A percentile compares a stretch with the other conserved stretches of the same genome.
Evolutionary conservation across 1,140 invertebrate species (phyloP).

Genomic region (Bradysia coprophila): DNA sequence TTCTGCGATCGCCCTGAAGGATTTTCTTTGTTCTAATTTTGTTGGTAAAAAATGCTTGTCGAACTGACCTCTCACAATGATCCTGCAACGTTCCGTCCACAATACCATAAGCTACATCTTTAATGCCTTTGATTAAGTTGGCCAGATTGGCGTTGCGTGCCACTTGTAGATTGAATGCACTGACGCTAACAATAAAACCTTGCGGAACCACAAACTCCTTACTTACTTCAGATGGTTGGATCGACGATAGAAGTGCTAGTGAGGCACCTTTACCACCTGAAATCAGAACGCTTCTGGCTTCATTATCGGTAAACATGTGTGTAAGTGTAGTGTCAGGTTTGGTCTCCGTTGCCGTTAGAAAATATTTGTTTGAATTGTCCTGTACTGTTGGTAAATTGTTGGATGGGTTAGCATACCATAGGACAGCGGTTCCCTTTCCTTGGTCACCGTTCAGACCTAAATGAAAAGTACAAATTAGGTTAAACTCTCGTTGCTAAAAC

Average conservation of each 20-base stretch:
- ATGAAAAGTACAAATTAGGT: neutral
- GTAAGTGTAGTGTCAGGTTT: neutral
- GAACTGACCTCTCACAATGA: too few relatives aligned
- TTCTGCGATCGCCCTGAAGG: neutral
- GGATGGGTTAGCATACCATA: neutral
- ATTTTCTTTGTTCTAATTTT: too few relatives aligned
- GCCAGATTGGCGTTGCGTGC: neutral
- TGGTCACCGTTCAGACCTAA: neutral
- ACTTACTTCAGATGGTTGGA: neutral
- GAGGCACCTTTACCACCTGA: neutral
- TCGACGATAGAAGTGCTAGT: neutral
- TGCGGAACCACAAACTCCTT: neutral
- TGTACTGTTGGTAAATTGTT: too few relatives aligned
- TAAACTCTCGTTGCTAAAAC: neutral
- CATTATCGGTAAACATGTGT: neutral
- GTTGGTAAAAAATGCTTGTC: too few relatives aligned
- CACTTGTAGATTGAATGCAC: neutral
- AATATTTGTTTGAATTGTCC: too few relatives aligned
- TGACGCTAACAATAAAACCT: neutral
- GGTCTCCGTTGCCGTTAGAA: neutral
- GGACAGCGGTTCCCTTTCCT: neutral
- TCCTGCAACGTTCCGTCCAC: neutral
- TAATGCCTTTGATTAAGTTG: neutral
- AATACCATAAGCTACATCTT: neutral
- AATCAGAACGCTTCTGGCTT: neutral